Evolutionary conservation across 2,888 invertebrate genomes (phyloP), one percentile per base, ranked within the genome.

Genomic region (Ceriagrion tenellum): DNA sequence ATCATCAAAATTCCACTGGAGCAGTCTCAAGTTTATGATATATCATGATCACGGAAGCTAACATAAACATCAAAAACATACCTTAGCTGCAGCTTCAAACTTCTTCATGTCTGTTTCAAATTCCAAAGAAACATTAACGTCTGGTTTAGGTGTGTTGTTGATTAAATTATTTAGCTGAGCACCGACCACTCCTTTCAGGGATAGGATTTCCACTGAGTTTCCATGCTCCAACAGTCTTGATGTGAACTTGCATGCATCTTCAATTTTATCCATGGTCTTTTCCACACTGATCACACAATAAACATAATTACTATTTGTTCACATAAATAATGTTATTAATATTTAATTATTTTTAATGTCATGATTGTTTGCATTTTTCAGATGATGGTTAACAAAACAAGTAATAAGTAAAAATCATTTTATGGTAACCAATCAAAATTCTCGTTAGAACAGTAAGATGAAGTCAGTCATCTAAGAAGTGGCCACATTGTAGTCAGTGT

Each of bases 161-260:
- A 99, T 98, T 96, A 99, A 97, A 96, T 98, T 98, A 95, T 98
- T 97, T 96, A 99, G 97, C 96, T 99, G 99, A 35, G 98, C 97
- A 90, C 98, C 97, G 47, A 99, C 98, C 40, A 98, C 97, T 96
- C 98, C 98, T 97, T 98, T 98, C 96, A 99, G 97, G 96, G 98
- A 98, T 96, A 99, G 98, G 96, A 99, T 98, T 97, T 99, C 99
- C 12, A 98, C 98, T 55, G 98, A 98, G 96, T 99, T 99, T 55
- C 99, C 99, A 96, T 98, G 98, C 96, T 98, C 98, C 95, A 99
- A 97, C 91, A 99, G 97, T 96, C 98, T 98, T 30, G 98, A 97
- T 0, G 99, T 98, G 96, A 99, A 99, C 96, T 98, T 98, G 96
- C 98, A 98, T 20, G 99, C 99, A 96, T 98, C 98, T 96, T 99